Base-by-base conservation (phyloP, 2,888 invertebrate genomes). In the Chironomus riparius region DNA sequence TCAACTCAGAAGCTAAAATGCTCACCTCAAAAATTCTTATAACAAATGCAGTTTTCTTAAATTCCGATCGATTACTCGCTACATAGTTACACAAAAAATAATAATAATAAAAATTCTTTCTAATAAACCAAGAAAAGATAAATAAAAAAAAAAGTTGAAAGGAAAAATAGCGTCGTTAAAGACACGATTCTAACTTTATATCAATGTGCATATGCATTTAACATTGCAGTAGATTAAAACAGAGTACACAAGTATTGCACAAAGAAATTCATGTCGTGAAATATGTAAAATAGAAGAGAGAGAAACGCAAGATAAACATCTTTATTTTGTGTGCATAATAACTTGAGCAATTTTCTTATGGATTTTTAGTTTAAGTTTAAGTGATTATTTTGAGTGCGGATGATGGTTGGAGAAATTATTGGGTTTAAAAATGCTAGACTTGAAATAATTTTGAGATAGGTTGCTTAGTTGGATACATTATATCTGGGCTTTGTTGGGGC, bases 251-350 rank as follows among this genome's bases (percentile, higher is more conserved):
- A 56, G 71, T 48, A 73, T 73, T 73, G 72, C 62, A 68, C 65
- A 68, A 68, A 13, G 22, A 24, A 62, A 61, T 10, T 28, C 48
- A 70, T 70, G 70, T 73, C 38, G 72, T 62, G 72, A 62, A 73
- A 73, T 73, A 73, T 73, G 72, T 61, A 73, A 73, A 73, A 28
- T 56, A 50, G 47, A n/a, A 65, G 65, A 24, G 65, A 21, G 62
- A 65, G 65, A 65, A 15, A 24, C n/a, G 12, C 22, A 12, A 24
- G 65, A 65, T 65, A 65, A 65, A 65, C 65, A 65, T 65, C 65
- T 65, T 65, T 24, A 65, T 65, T 65, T 65, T 65, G 22, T 65
- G 21, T 24, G 65, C 65, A 65, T 65, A 65, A 24, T 65, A 65
- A 65, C 65, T 65, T 65, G 65, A 65, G 65, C 65, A 65, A 13